Percentiles rank a stretch among this genome's conserved stretches.
phyloP scores from a whole-genome alignment of 2,113 vertebrate genomes.

The Toxostoma redivivum region DNA sequence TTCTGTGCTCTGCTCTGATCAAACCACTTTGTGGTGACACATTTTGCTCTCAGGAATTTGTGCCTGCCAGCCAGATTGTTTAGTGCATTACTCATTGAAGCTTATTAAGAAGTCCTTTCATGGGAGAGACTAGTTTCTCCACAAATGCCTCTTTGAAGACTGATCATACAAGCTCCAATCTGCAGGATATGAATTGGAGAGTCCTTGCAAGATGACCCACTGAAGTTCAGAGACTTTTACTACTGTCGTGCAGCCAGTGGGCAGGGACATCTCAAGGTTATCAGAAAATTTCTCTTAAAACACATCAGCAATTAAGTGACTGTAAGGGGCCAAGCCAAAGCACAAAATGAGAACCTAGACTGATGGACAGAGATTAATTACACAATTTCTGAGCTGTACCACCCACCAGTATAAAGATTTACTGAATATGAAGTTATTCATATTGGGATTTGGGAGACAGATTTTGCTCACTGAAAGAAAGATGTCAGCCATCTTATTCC shows the following conservation, averaged over 20 bases:
- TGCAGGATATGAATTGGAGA: neutral
- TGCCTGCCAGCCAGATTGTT: constrained; percentile 15
- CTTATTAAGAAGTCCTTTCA: neutral
- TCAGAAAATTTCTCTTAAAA: neutral
- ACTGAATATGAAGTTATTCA: neutral
- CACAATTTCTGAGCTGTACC: neutral
- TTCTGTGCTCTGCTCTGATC: neutral
- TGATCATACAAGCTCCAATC: neutral
- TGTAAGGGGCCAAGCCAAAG: neutral
- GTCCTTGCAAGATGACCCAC: neutral
- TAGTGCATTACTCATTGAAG: neutral
- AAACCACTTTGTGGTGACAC: neutral
- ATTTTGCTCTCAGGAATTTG: constrained; percentile 24
- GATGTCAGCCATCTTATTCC: neutral
- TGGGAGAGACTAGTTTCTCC: neutral
- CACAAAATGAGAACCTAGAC: neutral
- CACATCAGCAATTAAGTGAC: neutral
- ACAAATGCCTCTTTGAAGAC: neutral
- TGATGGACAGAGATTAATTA: neutral
- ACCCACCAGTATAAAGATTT: neutral
- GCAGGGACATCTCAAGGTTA: neutral
- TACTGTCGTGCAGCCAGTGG: neutral
- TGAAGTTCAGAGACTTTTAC: neutral
- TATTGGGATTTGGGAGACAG: neutral
- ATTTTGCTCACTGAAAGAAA: neutral